These are phyloP conservation scores for Torymus aiolomorphi DNA, from an alignment of 2,888 invertebrate genomes.

Conservation along the genomic window DNA sequence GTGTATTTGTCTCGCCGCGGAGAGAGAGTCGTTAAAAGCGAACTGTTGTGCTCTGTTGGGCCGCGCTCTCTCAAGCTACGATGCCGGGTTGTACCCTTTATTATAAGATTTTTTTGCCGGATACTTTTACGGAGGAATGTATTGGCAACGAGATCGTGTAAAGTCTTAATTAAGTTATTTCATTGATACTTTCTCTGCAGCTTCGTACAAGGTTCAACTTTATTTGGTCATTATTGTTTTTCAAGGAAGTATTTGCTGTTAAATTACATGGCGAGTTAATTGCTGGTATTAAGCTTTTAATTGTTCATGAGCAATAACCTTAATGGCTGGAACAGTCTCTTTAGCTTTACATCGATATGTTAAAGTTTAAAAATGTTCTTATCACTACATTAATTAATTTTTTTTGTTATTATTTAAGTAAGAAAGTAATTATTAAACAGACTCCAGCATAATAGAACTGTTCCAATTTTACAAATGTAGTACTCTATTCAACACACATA, in stretches of 20 bases:
- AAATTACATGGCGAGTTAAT: too few species aligned
- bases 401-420: too few species aligned
- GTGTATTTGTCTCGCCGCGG: background rate
- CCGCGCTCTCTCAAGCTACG: background rate
- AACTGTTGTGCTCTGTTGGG: background rate
- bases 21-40: constrained; percentile 14
- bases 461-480: too few species aligned
- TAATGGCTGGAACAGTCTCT: too few species aligned
- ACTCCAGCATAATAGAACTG: too few species aligned
- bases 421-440: too few species aligned
- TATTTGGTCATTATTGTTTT: background rate
- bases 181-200: constrained; percentile 15
- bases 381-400: too few species aligned
- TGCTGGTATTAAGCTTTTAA: too few species aligned
- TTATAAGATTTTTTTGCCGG: background rate
- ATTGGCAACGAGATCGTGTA: background rate
- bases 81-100: background rate
- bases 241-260: background rate
- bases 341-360: too few species aligned
- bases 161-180: constrained; percentile 31
- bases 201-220: background rate
- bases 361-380: too few species aligned
- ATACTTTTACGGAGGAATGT: constrained; percentile 1
- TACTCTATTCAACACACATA: too few species aligned
- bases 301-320: too few species aligned